A percentile compares a stretch with the other conserved stretches of the same genome.
Evolutionary conservation across 2,888 invertebrate genomes (phyloP).

Genomic region (Pheosia tremula): DNA sequence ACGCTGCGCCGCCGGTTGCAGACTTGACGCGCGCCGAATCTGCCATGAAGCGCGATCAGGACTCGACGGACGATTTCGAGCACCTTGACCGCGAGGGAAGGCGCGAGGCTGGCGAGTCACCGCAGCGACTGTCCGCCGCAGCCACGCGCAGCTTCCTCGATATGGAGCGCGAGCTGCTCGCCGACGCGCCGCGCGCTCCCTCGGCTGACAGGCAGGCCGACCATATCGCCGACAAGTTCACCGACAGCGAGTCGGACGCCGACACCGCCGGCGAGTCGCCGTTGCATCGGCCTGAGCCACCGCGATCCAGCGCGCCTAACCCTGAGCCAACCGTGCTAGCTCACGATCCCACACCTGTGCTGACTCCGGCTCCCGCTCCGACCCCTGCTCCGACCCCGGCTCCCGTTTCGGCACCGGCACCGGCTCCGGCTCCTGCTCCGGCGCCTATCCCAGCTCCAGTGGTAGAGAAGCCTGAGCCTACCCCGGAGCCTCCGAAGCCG

Average conservation of each 20-base stretch:
- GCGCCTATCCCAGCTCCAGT: constrained; percentile 28
- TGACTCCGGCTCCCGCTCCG: constrained; percentile 38
- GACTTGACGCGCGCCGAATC: constrained; percentile 37
- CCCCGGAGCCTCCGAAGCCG: constrained; percentile 23
- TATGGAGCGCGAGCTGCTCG: constrained; percentile 77
- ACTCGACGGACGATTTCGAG: constrained; percentile 90
- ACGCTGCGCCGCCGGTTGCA: constrained; percentile 42
- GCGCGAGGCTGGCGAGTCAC: constrained; percentile 63
- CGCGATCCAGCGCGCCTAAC: constrained; percentile 38
- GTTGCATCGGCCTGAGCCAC: constrained; percentile 63
- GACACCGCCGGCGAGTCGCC: constrained; percentile 78
- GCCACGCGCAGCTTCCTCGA: constrained; percentile 77
- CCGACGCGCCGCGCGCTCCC: constrained; percentile 63
- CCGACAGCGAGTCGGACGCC: constrained; percentile 84
- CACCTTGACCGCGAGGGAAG: constrained; percentile 87
- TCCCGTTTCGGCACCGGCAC: constrained; percentile 37
- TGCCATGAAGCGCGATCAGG: constrained; percentile 84
- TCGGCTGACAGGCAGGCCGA: constrained; percentile 67
- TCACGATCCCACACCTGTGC: constrained; percentile 36
- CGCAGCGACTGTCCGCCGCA: constrained; percentile 56
- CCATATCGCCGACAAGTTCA: constrained; percentile 82
- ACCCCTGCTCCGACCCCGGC: constrained; percentile 32
- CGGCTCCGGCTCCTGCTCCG: constrained; percentile 32
- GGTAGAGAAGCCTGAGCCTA: constrained; percentile 64
- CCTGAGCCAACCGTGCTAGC: not conserved